Base-by-base conservation (phyloP, 2,888 invertebrate species). In the Calameuta idolon region DNA sequence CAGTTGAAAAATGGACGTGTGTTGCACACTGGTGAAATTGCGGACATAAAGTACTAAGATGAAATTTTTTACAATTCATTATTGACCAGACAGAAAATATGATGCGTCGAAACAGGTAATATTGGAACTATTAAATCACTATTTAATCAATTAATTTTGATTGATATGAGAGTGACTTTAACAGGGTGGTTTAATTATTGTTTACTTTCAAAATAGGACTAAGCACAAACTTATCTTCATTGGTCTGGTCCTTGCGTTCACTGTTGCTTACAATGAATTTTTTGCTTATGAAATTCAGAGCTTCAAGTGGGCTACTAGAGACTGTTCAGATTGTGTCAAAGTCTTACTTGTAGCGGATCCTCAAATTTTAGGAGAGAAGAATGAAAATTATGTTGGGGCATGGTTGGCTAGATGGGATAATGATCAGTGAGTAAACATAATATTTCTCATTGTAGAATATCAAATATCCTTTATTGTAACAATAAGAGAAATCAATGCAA, bases 291-390 rank as follows among this genome's bases (percentile, higher is more conserved):
- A 92, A 81, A 92, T 94, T 91, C 91, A 92, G 76, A 89, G 91
- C 30, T 86, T 93, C 40, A 89, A 92, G 78, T 95, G 95, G 92
- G 90, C 92, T 31, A 79, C 81, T 1, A 85, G 89, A 34, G 87
- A 89, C 11, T 92, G 92, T 81, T 86, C 84, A 78, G 92, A 93
- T 78, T 95, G 95, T 84, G 94, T 94, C 9, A 94, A 93, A 85
- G 92, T 96, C 78, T 90, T 96, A 75, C 93, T 96, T 76, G 95
- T 97, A 76, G 97, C 98, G 11, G 99, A 99, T 92, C 98, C 98
- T 31, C 99, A 99, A 92, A 94, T 99, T 80, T 94, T 98, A 84
- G 99, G 98, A 0, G 95, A 96, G 83, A 92, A 93, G 69, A 95
- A 95, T 87, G 97, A 97, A 89, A 92, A 92, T 77, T 92, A 94